Conservation (phyloP, 2,113 vertebrate genomes). For the Oplegnathus fasciatus region DNA sequence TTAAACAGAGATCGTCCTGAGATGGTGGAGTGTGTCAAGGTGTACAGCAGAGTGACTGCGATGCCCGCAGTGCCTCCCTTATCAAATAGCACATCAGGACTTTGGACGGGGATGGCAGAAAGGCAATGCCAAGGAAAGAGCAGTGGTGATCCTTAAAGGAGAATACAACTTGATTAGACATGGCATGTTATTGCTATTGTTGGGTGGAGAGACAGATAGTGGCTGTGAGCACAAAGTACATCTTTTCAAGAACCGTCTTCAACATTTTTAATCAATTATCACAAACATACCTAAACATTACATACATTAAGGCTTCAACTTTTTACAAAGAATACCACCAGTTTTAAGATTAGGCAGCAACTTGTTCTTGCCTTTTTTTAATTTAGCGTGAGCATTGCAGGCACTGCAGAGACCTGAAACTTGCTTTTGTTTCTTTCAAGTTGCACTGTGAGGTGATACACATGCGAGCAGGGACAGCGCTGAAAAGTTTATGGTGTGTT, state of each 20-base stretch:
- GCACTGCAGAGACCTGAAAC: neutral
- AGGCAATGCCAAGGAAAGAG: conserved; percentile 29
- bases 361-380: neutral
- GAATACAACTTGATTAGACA: conserved; percentile 7
- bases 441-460: neutral
- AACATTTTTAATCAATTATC: neutral
- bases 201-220: neutral
- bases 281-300: neutral
- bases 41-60: conserved; percentile 39
- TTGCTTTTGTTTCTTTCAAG: neutral
- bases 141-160: conserved; percentile 43
- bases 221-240: neutral
- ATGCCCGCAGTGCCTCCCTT: conserved; percentile 34
- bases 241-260: neutral
- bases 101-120: conserved; percentile 64
- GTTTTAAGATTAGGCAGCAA: neutral
- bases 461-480: neutral
- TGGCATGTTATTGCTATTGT: too few species aligned
- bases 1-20: conserved; percentile 1
- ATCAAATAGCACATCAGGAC: conserved; percentile 62
- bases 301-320: too few species aligned
- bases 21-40: neutral
- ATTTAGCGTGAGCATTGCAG: neutral
- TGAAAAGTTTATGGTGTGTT: too few species aligned
- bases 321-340: too few species aligned